phyloP scores from a whole-genome alignment of 2,888 invertebrate species.

The Drosophila neutralis region DNA sequence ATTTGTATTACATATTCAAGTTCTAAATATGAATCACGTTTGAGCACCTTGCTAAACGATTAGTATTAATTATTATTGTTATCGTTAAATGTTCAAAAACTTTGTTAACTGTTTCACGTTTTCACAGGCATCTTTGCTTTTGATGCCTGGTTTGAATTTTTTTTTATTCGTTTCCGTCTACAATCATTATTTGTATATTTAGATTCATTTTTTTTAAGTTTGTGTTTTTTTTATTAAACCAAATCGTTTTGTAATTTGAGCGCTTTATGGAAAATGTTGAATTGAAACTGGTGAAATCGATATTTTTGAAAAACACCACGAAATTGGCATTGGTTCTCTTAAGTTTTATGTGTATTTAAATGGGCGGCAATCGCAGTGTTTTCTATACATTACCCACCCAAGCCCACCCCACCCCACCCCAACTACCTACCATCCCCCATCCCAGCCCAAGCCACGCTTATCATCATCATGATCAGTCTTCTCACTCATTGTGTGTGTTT shows the following conservation, averaged over 20 bases:
- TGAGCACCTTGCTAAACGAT: background rate
- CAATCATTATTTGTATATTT: background rate
- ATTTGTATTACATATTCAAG: background rate
- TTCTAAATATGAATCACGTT: slow-evolving; percentile 10
- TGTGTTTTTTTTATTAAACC: background rate
- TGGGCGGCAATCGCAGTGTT: slow-evolving; percentile 37
- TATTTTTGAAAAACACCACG: slow-evolving; percentile 45
- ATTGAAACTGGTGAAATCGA: slow-evolving; percentile 28
- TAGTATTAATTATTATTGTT: background rate
- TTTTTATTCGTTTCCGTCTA: background rate
- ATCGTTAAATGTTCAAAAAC: background rate
- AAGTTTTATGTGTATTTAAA: slow-evolving; percentile 14
- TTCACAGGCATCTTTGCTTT: slow-evolving; percentile 25
- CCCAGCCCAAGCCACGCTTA: background rate
- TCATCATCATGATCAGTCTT: background rate
- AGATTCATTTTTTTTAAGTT: background rate
- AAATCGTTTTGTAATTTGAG: slow-evolving; percentile 7
- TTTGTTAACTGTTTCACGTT: slow-evolving; percentile 6
- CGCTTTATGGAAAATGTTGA: slow-evolving; percentile 32
- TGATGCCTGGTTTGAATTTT: slow-evolving; percentile 14
- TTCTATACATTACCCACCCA: background rate
- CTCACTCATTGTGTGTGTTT: slow-evolving; percentile 12
- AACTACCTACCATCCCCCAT: background rate
- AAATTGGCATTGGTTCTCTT: slow-evolving; percentile 68
- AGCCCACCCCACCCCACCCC: too few species aligned